Evolutionary conservation across 2,113 vertebrate species (phyloP).

Genomic region (Psilopsiagon aurifrons): DNA sequence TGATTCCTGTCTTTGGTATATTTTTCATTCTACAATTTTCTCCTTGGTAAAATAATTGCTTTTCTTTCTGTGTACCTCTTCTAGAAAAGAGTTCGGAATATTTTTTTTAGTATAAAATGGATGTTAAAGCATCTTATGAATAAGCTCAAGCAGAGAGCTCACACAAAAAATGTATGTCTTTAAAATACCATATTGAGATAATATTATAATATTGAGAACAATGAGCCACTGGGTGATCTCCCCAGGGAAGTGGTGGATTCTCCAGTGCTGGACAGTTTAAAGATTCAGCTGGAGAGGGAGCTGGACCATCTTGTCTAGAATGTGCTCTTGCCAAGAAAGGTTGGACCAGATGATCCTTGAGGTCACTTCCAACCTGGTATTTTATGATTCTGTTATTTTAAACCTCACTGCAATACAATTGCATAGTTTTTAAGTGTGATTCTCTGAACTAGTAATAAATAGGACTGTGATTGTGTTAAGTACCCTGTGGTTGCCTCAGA

Average conservation of each 20-base stretch:
- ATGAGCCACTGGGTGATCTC: not conserved
- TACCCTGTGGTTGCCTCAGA: not conserved
- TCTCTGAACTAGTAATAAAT: not conserved
- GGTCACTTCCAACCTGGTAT: not conserved
- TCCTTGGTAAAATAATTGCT: not conserved
- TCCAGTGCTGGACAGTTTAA: not conserved
- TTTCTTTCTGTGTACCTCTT: not conserved
- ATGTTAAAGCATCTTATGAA: not conserved
- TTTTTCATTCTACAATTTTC: not conserved
- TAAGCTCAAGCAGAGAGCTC: not conserved
- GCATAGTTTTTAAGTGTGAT: not conserved
- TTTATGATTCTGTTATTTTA: not conserved
- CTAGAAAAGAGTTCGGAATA: not conserved
- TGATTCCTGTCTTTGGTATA: not conserved
- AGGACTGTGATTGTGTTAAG: not conserved
- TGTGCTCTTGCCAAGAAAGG: not conserved
- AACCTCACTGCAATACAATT: not conserved
- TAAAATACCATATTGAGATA: not conserved
- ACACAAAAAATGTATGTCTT: not conserved
- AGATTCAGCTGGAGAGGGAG: not conserved
- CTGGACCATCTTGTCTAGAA: not conserved
- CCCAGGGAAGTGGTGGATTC: not conserved
- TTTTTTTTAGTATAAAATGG: not conserved
- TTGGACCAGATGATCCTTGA: not conserved
- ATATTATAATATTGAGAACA: not conserved